Evolutionary conservation across 1,140 invertebrate genomes (phyloP).

Genomic region (Neomicropteryx cornuta): DNA sequence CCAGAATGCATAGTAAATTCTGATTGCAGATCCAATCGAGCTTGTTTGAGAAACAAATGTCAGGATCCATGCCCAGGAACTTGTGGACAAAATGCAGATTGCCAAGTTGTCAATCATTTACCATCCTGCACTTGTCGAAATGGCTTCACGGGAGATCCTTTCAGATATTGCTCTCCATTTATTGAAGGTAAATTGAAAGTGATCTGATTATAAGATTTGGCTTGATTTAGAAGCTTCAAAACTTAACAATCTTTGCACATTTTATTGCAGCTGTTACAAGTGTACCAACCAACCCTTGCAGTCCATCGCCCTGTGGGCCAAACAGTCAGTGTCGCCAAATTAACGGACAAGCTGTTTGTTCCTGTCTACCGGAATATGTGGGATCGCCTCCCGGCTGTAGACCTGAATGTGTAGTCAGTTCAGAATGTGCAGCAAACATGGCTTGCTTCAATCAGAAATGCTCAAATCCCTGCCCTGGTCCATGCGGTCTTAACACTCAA

Average conservation of each 20-base stretch:
- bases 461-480: slow-evolving; percentile 64
- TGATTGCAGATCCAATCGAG: slow-evolving; percentile 52
- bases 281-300: slow-evolving; percentile 43
- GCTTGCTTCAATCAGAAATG: slow-evolving; percentile 70
- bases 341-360: slow-evolving; percentile 48
- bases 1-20: slow-evolving; percentile 58
- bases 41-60: slow-evolving; percentile 49
- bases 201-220: too few relatives aligned
- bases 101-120: slow-evolving; percentile 54
- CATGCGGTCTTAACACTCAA: slow-evolving; percentile 61
- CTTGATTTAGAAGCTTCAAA: too few relatives aligned
- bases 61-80: slow-evolving; percentile 52
- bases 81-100: slow-evolving; percentile 48
- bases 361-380: slow-evolving; percentile 48
- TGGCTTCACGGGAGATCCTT: slow-evolving; percentile 62
- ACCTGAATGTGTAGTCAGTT: slow-evolving; percentile 62
- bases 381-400: slow-evolving; percentile 58
- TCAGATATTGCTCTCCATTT: slow-evolving; percentile 52
- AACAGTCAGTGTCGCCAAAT: slow-evolving; percentile 51
- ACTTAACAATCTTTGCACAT: slow-evolving; percentile 10
- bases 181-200: too few relatives aligned
- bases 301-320: slow-evolving; percentile 56
- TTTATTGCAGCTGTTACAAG: slow-evolving; percentile 25
- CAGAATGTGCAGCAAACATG: slow-evolving; percentile 61
- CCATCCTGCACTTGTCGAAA: slow-evolving; percentile 53